phyloP scores from a whole-genome alignment of 2,113 vertebrate genomes.

The Charina bottae region DNA sequence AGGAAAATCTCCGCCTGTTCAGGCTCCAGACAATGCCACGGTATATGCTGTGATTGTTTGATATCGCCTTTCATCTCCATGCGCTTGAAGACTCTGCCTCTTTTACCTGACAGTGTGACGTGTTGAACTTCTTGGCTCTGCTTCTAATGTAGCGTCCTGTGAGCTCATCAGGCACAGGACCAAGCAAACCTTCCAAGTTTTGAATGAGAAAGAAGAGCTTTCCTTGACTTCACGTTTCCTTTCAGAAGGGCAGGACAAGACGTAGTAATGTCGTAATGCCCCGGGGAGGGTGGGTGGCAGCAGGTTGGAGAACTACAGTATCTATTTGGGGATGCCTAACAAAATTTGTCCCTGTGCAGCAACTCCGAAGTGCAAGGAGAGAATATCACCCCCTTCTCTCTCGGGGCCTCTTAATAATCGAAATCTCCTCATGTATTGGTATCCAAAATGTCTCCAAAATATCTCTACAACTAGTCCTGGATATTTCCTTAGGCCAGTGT shows the following conservation, averaged over 20 bases:
- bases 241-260: not conserved
- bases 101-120: not conserved
- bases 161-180: not conserved
- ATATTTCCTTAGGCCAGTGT: not conserved
- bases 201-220: not conserved
- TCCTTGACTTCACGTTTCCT: not conserved
- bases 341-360: not conserved
- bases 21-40: not conserved
- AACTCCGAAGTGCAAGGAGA: not conserved
- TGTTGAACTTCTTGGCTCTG: not conserved
- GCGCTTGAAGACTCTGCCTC: not conserved
- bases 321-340: not conserved
- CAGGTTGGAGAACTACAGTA: not conserved
- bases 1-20: not conserved
- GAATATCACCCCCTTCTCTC: not conserved
- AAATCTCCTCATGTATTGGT: not conserved
- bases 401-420: not conserved
- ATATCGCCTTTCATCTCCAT: not conserved
- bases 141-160: not conserved
- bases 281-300: not conserved
- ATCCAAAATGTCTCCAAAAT: not conserved
- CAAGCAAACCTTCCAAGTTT: not conserved
- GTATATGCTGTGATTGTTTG: slow-evolving; percentile 17
- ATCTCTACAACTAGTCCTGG: not conserved
- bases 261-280: not conserved